A percentile compares a stretch with the other conserved stretches of the same genome.
These are phyloP conservation scores for Macaria notata DNA, from an alignment of 2,888 invertebrate species.

Conservation along the genomic window DNA sequence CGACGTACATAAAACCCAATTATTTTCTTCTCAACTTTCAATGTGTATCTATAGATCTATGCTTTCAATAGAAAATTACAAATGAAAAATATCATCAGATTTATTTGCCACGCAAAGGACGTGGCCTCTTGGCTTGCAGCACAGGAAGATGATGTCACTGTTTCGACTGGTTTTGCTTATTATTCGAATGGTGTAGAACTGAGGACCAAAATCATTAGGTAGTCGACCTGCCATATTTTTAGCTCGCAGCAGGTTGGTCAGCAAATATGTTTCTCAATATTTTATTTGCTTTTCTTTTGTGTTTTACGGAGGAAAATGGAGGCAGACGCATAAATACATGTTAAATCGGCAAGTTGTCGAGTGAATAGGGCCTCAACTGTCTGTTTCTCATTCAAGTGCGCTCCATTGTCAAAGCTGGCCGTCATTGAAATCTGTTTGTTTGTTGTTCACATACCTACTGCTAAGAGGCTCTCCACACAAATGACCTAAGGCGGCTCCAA, in stretches of 20 bases:
- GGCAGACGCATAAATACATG: slow-evolving; percentile 34
- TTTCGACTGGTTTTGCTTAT: slow-evolving; percentile 75
- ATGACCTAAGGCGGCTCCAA: slow-evolving; percentile 1
- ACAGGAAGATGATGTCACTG: slow-evolving; percentile 79
- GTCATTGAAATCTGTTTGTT: slow-evolving; percentile 23
- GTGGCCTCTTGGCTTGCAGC: slow-evolving; percentile 56
- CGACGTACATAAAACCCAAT: too few relatives aligned
- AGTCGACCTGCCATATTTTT: slow-evolving; percentile 43
- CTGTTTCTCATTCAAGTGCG: slow-evolving; percentile 49
- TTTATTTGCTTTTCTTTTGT: slow-evolving; percentile 1
- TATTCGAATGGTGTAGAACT: slow-evolving; percentile 66
- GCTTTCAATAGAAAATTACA: too few relatives aligned
- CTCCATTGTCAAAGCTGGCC: slow-evolving; percentile 42
- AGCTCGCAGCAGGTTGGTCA: slow-evolving; percentile 6
- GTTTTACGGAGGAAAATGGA: slow-evolving; percentile 5
- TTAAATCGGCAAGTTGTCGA: slow-evolving; percentile 26
- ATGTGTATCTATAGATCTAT: too few relatives aligned
- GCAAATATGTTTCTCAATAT: background rate
- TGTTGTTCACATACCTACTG: slow-evolving; percentile 21
- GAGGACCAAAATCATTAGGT: slow-evolving; percentile 56
- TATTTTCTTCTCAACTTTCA: too few relatives aligned
- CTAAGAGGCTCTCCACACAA: slow-evolving; percentile 4
- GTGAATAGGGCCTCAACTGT: slow-evolving; percentile 15
- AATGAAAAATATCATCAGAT: too few relatives aligned
- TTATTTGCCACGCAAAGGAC: slow-evolving; percentile 44